Evolutionary conservation across 2,888 invertebrate species (phyloP).

Genomic region (Caenorhabditis zanzibari): DNA sequence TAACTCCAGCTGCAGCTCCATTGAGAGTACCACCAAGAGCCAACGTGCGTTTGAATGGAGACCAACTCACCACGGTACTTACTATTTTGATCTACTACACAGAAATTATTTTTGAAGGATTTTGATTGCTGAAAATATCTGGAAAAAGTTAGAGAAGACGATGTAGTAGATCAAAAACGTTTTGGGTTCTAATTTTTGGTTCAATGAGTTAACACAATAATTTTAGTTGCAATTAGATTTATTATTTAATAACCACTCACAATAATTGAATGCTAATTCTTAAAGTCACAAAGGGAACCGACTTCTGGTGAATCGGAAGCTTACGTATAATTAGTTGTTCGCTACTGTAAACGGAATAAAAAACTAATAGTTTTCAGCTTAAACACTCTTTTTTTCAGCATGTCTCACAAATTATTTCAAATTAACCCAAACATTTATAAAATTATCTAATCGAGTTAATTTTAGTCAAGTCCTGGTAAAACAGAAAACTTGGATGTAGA

Average conservation of each 20-base stretch:
- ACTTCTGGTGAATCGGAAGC: not conserved
- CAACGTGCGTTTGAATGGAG: slow-evolving; percentile 71
- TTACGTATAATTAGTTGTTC: slow-evolving; percentile 1
- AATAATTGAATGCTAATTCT: slow-evolving; percentile 25
- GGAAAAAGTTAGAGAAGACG: not conserved
- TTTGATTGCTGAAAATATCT: slow-evolving; percentile 2
- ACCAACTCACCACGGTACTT: slow-evolving; percentile 67
- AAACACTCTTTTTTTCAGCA: slow-evolving; percentile 20
- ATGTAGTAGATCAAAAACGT: slow-evolving; percentile 57
- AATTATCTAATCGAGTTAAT: not conserved
- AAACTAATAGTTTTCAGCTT: slow-evolving; percentile 26
- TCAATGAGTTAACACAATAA: slow-evolving; percentile 19
- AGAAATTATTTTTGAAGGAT: slow-evolving; percentile 37
- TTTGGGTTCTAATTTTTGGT: slow-evolving; percentile 35
- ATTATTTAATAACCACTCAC: slow-evolving; percentile 10
- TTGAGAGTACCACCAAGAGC: slow-evolving; percentile 65
- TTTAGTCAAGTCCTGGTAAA: slow-evolving; percentile 72
- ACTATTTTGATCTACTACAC: slow-evolving; percentile 55
- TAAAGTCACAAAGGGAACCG: not conserved
- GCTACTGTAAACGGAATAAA: too few relatives aligned
- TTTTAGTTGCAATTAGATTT: slow-evolving; percentile 17
- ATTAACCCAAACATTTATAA: not conserved
- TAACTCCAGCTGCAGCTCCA: slow-evolving; percentile 63
- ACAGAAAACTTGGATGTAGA: slow-evolving; percentile 78
- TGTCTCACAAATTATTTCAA: slow-evolving; percentile 34